Base-by-base conservation (phyloP, 2,888 invertebrate genomes). In the Charanyca ferruginea region DNA sequence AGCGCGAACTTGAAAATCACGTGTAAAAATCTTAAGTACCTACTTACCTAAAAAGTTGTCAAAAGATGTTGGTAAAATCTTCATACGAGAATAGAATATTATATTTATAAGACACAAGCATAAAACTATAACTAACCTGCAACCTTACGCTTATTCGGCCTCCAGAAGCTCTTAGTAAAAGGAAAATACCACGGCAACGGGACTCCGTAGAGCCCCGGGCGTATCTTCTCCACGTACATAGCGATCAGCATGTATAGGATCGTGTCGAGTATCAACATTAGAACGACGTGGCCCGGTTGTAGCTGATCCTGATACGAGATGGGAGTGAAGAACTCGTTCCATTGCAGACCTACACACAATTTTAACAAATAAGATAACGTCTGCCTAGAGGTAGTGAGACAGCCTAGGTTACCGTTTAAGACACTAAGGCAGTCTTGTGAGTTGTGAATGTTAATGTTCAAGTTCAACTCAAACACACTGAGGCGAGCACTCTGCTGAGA, bases 171-270 rank as follows among this genome's bases (percentile, higher is more conserved):
- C 62, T 95, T 93, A 1, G 96, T 96, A 54, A 98, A 96, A 0
- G 97, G 97, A 85, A 98, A 99, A 85, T 98, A 97, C 97, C 98
- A 98, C 8, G 97, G 97, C 68, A 97, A 96, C 0, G 98, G 97
- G 0, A 99, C 97, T 2, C 99, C 99, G 88, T 97, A 98, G 65
- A 97, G 96, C 3, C 99, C 99, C 0, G 99, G 99, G 70, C 97
- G 96, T 54, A 99, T 96, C 73, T 98, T 98, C 91, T 99, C 98
- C 32, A 99, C 95, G 85, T 99, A 99, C 90, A 98, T 95, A 0
- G 99, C 97, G 25, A 99, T 93, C 7, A 97, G 63, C 87, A 98
- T 96, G 87, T 98, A 98, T 0, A 98, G 72, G 32, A 97, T 77
- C 0, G 96, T 91, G 84, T 98, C 98, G 0, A 98, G 79, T 55